Base-by-base conservation (phyloP, 2,797 vertebrate species). In the Mionectes olivaceus region DNA sequence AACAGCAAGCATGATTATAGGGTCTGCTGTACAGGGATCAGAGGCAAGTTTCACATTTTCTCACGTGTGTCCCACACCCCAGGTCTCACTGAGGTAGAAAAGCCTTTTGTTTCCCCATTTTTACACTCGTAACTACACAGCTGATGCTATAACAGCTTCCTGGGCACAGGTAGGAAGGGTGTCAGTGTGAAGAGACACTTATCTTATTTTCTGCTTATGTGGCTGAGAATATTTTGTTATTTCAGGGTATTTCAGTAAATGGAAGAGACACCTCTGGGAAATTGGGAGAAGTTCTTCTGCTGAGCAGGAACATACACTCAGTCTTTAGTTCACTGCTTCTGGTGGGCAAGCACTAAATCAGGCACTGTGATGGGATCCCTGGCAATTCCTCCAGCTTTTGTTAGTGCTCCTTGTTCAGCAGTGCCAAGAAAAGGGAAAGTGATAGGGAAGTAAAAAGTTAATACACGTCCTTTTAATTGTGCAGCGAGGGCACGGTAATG, bases 251-350 rank as follows among this genome's bases (percentile, higher is more conserved):
- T 89, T 87, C 83, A 85, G 79, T 64, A 83, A 89, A 74, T 30
- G 68, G 82, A 84, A 87, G 78, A 92, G 79, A 52, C 24, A 55
- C 75, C 44, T 94, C 74, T 86, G 93, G 85, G 90, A 83, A 87
- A 74, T 0, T 41, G 71, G 64, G 90, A 86, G 64, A 67, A 63
- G 90, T 70, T 85, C 74, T 78, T 68, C 35, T 0, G 0, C 82
- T 59, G 60, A 82, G 52, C 79, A 70, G 87, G 52, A 91, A 22
- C 35, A 33, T 25, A 13, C 56, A 41, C 82, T 76, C 92, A 91
- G 0, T 77, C 68, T 43, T 55, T 21, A 92, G 79, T 50, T 91
- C 83, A 24, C 41, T 73, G 67, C 56, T 79, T 49, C 65, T 93
- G 60, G 85, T 93, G 90, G 85, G 83, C 76, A 78, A 60, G 69